Conservation (phyloP, 2,888 invertebrate species). For the Pristionchus exspectatus region DNA sequence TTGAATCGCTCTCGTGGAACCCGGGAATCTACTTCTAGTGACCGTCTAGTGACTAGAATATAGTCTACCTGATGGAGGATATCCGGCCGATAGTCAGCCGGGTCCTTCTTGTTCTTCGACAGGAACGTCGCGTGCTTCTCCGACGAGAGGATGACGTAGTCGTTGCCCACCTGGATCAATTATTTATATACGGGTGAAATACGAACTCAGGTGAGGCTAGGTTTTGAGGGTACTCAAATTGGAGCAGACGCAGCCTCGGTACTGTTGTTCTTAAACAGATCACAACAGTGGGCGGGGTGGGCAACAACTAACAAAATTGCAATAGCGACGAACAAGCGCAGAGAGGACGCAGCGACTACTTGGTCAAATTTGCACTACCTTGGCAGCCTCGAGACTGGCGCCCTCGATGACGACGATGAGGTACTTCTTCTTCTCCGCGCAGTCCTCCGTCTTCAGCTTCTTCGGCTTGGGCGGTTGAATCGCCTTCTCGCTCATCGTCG, state of each 20-base stretch:
- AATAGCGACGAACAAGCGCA: too few species aligned
- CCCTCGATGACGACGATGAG: conserved; percentile 93
- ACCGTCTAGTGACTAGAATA: too few species aligned
- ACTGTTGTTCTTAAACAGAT: too few species aligned
- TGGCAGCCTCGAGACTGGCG: conserved; percentile 95
- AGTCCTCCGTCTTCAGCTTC: conserved; percentile 70
- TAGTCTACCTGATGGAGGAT: conserved; percentile 92
- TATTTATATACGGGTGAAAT: too few species aligned
- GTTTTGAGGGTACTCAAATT: too few species aligned
- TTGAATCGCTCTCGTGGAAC: too few species aligned
- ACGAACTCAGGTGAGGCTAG: too few species aligned
- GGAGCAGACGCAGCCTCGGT: too few species aligned
- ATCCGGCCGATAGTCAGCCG: conserved; percentile 93
- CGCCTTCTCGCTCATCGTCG: conserved; percentile 42
- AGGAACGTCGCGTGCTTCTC: conserved; percentile 75
- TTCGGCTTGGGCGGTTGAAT: conserved; percentile 66
- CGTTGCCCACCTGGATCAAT: conserved; percentile 68
- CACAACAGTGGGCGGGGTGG: too few species aligned
- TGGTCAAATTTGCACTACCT: conserved; percentile 81
- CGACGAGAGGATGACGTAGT: conserved; percentile 74
- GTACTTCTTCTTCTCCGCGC: conserved; percentile 81
- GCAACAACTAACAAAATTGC: too few species aligned
- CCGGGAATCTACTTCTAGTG: too few species aligned
- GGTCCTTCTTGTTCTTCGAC: conserved; percentile 90
- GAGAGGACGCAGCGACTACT: too few species aligned